These are phyloP conservation scores for Puntigrus tetrazona DNA, from an alignment of 2,113 vertebrate genomes.

Conservation along the genomic window DNA sequence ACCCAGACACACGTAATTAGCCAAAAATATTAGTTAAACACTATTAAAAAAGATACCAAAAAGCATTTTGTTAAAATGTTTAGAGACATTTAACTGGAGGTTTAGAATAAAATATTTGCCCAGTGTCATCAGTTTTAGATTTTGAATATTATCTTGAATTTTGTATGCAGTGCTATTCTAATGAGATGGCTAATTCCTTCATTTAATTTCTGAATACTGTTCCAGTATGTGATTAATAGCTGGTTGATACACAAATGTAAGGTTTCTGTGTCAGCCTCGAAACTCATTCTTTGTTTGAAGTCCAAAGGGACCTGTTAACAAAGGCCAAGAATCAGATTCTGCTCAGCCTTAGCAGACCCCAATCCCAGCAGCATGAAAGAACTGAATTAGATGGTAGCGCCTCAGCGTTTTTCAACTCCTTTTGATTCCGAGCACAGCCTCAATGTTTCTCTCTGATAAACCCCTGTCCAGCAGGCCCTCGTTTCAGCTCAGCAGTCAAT, in stretches of 20 bases:
- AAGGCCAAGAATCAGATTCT: not conserved
- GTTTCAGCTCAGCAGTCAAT: conserved; percentile 53
- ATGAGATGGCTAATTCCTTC: not conserved
- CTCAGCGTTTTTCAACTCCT: conserved; percentile 53
- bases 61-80: not conserved
- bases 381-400: not conserved
- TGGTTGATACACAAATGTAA: not conserved
- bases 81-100: not conserved
- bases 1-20: too few species aligned
- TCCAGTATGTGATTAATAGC: not conserved
- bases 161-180: not conserved
- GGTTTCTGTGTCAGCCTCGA: not conserved
- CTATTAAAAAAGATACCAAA: too few species aligned
- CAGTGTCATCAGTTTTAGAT: not conserved
- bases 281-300: not conserved
- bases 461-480: conserved; percentile 57
- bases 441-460: conserved; percentile 60
- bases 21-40: not conserved
- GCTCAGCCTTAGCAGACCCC: not conserved
- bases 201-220: not conserved
- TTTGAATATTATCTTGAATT: not conserved
- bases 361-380: not conserved
- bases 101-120: too few species aligned
- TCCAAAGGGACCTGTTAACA: not conserved
- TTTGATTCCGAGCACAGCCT: conserved; percentile 68